phyloP scores from a whole-genome alignment of 2,113 vertebrate genomes.

The Sus scrofa region DNA sequence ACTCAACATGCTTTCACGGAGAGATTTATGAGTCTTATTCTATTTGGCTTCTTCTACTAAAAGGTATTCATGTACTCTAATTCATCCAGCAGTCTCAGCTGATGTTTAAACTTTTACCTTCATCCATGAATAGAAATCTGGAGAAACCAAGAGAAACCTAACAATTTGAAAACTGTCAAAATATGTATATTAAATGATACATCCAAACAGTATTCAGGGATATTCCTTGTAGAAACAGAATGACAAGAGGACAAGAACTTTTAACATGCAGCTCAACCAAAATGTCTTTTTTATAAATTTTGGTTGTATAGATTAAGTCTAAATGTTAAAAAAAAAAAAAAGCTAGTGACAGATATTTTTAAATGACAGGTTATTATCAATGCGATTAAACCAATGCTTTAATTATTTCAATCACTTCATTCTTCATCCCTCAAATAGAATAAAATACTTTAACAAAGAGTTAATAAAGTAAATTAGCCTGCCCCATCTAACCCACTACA shows the following conservation, averaged over 20 bases:
- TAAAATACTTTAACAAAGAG: background rate
- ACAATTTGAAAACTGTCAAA: constrained; percentile 3
- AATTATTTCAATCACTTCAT: constrained; percentile 57
- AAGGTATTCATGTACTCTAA: background rate
- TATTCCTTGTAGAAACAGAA: constrained; percentile 22
- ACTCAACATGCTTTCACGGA: background rate
- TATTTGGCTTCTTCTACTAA: constrained; percentile 36
- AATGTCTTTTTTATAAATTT: constrained; percentile 29
- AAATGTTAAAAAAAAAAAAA: constrained; percentile 40
- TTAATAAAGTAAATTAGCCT: constrained; percentile 52
- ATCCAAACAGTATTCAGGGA: constrained; percentile 9
- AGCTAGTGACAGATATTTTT: background rate
- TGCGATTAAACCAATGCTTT: constrained; percentile 49
- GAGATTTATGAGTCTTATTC: constrained; percentile 1
- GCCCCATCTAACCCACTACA: background rate
- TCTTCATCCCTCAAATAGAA: constrained; percentile 1
- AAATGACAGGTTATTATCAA: constrained; percentile 27
- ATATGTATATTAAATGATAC: constrained; percentile 32
- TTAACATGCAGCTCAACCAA: background rate
- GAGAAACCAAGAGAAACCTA: constrained; percentile 21
- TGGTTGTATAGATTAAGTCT: background rate
- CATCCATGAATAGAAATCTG: constrained; percentile 49
- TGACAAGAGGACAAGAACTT: background rate
- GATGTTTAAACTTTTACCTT: constrained; percentile 38
- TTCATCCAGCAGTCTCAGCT: background rate